Percentiles rank a stretch among this genome's conserved stretches.
phyloP scores from a whole-genome alignment of 2,888 invertebrate genomes.

The Penaeus monodon region DNA sequence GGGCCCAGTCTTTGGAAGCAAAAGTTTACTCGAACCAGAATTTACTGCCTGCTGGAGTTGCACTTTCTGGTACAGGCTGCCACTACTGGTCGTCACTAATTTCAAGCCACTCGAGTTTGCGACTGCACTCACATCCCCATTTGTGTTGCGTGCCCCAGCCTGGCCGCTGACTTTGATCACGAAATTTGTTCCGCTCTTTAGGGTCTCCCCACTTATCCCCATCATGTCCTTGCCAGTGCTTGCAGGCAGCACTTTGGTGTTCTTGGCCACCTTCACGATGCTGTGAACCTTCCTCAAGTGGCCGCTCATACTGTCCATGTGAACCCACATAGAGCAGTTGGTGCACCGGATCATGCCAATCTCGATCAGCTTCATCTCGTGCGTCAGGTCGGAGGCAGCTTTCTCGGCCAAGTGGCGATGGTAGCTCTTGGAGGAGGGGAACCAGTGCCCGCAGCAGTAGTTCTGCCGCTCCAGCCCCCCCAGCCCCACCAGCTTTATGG shows the following conservation, averaged over 20 bases:
- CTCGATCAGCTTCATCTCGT: slow-evolving; percentile 50
- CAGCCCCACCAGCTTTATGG: slow-evolving; percentile 34
- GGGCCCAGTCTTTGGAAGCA: slow-evolving; percentile 12
- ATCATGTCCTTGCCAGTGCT: neutral
- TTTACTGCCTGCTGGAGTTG: slow-evolving; percentile 21
- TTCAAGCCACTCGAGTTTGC: slow-evolving; percentile 24
- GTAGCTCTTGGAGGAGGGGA: slow-evolving; percentile 41
- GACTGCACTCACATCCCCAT: neutral
- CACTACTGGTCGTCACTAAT: slow-evolving; percentile 29
- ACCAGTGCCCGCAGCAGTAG: slow-evolving; percentile 56
- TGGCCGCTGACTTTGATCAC: slow-evolving; percentile 52
- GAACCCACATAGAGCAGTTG: slow-evolving; percentile 51
- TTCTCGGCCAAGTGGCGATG: slow-evolving; percentile 49
- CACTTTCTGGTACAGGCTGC: slow-evolving; percentile 41
- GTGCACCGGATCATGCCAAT: slow-evolving; percentile 51
- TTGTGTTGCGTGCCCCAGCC: slow-evolving; percentile 1
- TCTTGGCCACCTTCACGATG: slow-evolving; percentile 35
- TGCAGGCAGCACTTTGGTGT: neutral
- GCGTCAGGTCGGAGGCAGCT: slow-evolving; percentile 24
- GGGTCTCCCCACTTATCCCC: slow-evolving; percentile 8
- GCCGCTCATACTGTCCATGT: slow-evolving; percentile 29
- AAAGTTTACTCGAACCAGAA: slow-evolving; percentile 26
- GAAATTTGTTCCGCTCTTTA: slow-evolving; percentile 35
- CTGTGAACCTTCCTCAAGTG: slow-evolving; percentile 52
- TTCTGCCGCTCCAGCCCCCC: slow-evolving; percentile 33